Base-by-base conservation (phyloP, 2,113 vertebrate genomes). In the Conger conger region DNA sequence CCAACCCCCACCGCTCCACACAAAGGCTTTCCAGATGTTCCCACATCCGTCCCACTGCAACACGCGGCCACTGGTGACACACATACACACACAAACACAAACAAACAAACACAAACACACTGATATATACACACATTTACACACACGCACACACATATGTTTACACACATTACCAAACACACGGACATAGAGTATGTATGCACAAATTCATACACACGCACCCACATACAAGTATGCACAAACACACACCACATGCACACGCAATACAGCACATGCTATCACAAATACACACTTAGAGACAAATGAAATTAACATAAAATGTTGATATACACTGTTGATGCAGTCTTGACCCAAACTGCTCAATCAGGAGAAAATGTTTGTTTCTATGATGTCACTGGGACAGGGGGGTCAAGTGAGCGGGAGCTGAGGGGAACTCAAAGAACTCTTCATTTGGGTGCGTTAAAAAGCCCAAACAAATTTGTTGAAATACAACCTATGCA, bases 11-110 rank as follows among this genome's bases (percentile, higher is more conserved):
- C 89, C 68, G 77, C 86, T 87, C 86, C 82, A 40, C 80, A 82
- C 81, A 89, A 94, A 94, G 85, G 73, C 88, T 91, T 95, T 92
- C 93, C 94, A 95, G 93, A 95, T 95, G 94, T 93, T 86, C 60
- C 45, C 30, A 89, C 86, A 89, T 91, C 86, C 84, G 81, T 89
- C 90, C 87, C 50, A 84, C 38, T 80, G 82, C 81, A 90, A 73
- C 57, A 68, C 85, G 57, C 90, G 33, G 79, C 37, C 84, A 79
- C 84, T 81, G 82, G 82, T 81, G 35, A 87, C 85, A 88, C 83
- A 86, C 87, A 89, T 84, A 86, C 80, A 82, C 86, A 86, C 60
- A 54, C 63, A 54, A 80, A 80, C 38, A 45, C 38, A 80, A 16
- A 45, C 79, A 80, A 37, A 38, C 54, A 54, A 8, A 38, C 81